These are phyloP conservation scores for Aromia moschata DNA, from an alignment of 2,888 invertebrate species.

Conservation along the genomic window DNA sequence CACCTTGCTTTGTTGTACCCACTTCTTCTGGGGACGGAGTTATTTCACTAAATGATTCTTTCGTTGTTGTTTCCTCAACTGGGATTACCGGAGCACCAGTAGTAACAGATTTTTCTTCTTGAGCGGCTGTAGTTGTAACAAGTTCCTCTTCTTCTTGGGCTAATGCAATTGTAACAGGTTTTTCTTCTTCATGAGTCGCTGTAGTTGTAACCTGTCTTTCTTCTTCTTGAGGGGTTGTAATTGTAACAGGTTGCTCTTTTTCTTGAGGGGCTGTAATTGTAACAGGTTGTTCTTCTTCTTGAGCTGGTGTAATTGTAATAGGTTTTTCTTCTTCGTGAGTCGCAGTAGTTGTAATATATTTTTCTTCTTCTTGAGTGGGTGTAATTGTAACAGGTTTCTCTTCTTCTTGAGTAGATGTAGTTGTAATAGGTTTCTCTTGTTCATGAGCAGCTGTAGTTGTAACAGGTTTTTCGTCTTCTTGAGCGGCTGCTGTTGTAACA, in stretches of 20 bases:
- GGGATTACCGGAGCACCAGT: slow-evolving; percentile 1
- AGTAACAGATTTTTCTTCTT: slow-evolving; percentile 23
- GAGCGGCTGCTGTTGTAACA: neutral
- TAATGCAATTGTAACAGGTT: neutral
- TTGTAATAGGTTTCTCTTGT: too few relatives aligned
- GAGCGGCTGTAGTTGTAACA: slow-evolving; percentile 44
- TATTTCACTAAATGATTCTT: neutral
- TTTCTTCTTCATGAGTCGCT: neutral
- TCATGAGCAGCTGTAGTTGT: neutral
- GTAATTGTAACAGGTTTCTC: slow-evolving; percentile 2
- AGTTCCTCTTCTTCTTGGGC: too few relatives aligned
- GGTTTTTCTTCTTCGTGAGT: too few relatives aligned
- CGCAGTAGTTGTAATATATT: neutral
- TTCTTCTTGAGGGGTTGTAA: slow-evolving; percentile 30
- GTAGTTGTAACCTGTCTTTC: neutral
- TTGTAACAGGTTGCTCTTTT: slow-evolving; percentile 35
- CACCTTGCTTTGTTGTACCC: neutral
- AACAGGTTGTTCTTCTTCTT: slow-evolving; percentile 8
- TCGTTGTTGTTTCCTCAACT: slow-evolving; percentile 17
- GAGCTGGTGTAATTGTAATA: slow-evolving; percentile 42
- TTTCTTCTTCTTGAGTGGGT: neutral
- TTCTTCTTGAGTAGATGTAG: slow-evolving; percentile 33
- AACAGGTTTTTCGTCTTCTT: neutral
- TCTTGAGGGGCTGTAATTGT: slow-evolving; percentile 41
- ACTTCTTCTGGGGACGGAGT: neutral